Evolutionary conservation across 1,140 invertebrate genomes (phyloP), one percentile per base, ranked within the genome.

Genomic region (Drosophila sp.): DNA sequence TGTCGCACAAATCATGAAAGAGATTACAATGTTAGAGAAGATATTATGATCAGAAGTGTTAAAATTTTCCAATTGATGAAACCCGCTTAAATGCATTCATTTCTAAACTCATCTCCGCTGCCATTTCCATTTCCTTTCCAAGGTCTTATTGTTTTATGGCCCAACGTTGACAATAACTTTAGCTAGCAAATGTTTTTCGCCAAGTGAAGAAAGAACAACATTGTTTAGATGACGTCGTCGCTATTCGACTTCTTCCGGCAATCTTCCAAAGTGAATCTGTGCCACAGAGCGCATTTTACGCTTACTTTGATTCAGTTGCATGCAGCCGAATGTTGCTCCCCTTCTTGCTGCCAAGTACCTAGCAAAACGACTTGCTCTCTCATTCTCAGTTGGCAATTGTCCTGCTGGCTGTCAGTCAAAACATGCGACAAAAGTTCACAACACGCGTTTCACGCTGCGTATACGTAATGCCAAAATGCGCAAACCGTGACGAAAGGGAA

Each of bases 401-500:
- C 29, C 9, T 66, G 59, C 56, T 64, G 51, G 43, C 54, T 46
- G 48, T 59, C 40, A 61, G 59, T 41, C 69, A 69, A 73, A 57
- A 57, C 58, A 36, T 65, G 40, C 54, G 62, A 61, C 61, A 78
- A 76, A 59, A 46, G 56, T 56, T 38, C 25, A 29, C 32, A 53
- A 43, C 59, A 27, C 40, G 32, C 50, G 32, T 14, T 25, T 43
- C 56, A 54, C 70, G 29, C 38, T 80, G 63, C 81, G 81, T 80
- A 75, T 78, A 75, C 70, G 82, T 75, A 81, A 84, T 78, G 53
- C 27, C 61, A 48, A 64, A 80, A 71, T 74, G 69, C 64, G 46
- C 36, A 65, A 65, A 38, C 76, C 54, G 64, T 79, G 66, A 62
- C 58, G 56, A 65, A 65, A 43, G 50, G 51, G 36, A 45, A 51